Base-by-base conservation (phyloP, 2,797 vertebrate genomes). In the Brachyrhaphis roseni region DNA sequence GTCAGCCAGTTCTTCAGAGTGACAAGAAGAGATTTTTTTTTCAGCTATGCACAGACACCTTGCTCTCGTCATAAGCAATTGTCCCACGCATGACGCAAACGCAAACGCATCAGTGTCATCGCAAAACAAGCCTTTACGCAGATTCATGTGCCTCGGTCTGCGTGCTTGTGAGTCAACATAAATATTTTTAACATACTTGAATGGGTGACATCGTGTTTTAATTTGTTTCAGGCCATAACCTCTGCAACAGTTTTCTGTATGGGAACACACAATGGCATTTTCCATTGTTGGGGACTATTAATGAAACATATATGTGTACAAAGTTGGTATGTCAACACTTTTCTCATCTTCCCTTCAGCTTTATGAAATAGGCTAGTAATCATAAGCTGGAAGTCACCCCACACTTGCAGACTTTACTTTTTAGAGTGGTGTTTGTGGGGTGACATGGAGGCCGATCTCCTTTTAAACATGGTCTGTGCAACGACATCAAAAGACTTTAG, bases 21-120 rank as follows among this genome's bases (percentile, higher is more conserved):
- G 88, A 80, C 84, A 80, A 72, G 80, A 64, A 76, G 51, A 86
- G 75, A 89, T 76, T 87, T 93, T 88, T 88, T 80, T 82, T 88
- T 89, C 70, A 78, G 76, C 39, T 43, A 64, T 81, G 85, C 53
- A 85, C 84, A 78, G 74, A 77, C 18, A 39, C 39, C 84, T 68
- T 23, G 20, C 34, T 70, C 43, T 26, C 73, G 76, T 85, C 43
- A 23, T 80, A 76, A 34, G 57, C 72, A 89, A 45, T 36, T 0
- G 8, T 49, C 39, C 75, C 59, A 80, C 18, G 78, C 5, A 8
- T 86, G 80, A 87, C 77, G 78, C 73, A 75, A 87, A 20, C 34
- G 10, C 53, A 11, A 87, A 20, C 34, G 10, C 53, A 11, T 43
- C 26, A 5, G 7, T 39, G 39, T 87, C 90, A 84, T 86, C 51